Base-by-base conservation (phyloP, 64 coral and sea anemone genomes). In the Montipora capricornis region DNA sequence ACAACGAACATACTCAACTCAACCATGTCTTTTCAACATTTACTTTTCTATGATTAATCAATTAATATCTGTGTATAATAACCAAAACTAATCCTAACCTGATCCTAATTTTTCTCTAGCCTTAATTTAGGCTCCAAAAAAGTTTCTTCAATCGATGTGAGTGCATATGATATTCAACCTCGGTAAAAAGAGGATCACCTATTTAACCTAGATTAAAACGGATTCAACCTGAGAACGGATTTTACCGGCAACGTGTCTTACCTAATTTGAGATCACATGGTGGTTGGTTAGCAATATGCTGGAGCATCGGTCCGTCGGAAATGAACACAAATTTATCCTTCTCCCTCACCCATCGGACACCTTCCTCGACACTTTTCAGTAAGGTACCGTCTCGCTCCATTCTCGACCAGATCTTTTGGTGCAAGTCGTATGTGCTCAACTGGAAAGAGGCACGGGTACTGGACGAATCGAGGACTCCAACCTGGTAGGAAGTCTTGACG, bases 221-320 rank as follows among this genome's bases (percentile, higher is more conserved):
- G 37, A 37, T 37, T 37, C 37, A 37, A 37, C 37, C 37, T 37
- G 37, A 37, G 37, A 37, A 37, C 0, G 37, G 37, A 37, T 37
- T 37, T 37, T 37, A 37, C 37, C 37, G 37, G 37, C 37, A 37
- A 37, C 37, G 37, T 37, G 53, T 57, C 80, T 49, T 76, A 92
- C 90, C 90, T 12, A 83, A 14, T 76, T 58, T 76, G 3, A 92
- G 80, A 37, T 77, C 46, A 74, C 90, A 92, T 20, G 90, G 90
- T 67, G 49, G 49, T 17, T 92, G 53, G 19, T 58, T 77, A 2
- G 45, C 90, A 24, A 83, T 76, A 85, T 67, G 20, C 75, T 71
- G 11, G 0, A 92, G 71, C 10, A 85, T 0, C 6, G 90, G 90
- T 26, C 81, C 73, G 60, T 85, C 81, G 3, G 55, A 20, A 74